These are phyloP conservation scores for Zootermopsis nevadensis DNA, from an alignment of 2,888 invertebrate species.

Conservation along the genomic window DNA sequence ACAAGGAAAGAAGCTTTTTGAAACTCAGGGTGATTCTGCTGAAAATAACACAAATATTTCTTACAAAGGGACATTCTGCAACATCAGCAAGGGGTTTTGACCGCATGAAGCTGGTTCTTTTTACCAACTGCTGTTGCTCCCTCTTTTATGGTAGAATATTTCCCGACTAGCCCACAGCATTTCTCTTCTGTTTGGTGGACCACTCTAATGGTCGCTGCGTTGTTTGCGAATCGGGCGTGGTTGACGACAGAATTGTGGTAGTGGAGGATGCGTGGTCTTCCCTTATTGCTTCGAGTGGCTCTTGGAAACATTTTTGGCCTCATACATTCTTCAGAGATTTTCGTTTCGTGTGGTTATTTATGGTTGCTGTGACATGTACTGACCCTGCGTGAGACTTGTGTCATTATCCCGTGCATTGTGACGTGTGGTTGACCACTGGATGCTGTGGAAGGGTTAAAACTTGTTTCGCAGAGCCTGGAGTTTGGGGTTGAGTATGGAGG, in stretches of 20 bases:
- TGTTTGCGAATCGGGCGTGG: slow-evolving; percentile 24
- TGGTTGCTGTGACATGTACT: background rate
- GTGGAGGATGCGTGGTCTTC: background rate
- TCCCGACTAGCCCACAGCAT: slow-evolving; percentile 3
- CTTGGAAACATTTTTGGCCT: background rate
- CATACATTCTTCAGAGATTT: background rate
- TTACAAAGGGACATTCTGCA: slow-evolving; percentile 28
- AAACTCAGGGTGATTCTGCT: slow-evolving; percentile 39
- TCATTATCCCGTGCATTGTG: background rate
- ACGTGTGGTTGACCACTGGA: background rate
- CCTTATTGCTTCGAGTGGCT: background rate
- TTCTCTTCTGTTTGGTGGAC: slow-evolving; percentile 15
- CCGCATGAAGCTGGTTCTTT: background rate
- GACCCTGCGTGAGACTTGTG: background rate
- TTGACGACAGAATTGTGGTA: background rate
- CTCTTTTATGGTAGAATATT: background rate
- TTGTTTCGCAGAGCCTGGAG: background rate
- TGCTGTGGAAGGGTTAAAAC: background rate
- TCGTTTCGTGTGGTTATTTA: background rate
- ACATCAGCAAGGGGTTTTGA: slow-evolving; percentile 27
- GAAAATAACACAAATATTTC: slow-evolving; percentile 9
- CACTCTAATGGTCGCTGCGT: background rate
- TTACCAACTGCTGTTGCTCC: background rate
- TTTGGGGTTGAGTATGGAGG: background rate
- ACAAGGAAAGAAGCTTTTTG: background rate